phyloP scores from a whole-genome alignment of 2,888 invertebrate genomes.

The Acanthacorydalis orientalis region DNA sequence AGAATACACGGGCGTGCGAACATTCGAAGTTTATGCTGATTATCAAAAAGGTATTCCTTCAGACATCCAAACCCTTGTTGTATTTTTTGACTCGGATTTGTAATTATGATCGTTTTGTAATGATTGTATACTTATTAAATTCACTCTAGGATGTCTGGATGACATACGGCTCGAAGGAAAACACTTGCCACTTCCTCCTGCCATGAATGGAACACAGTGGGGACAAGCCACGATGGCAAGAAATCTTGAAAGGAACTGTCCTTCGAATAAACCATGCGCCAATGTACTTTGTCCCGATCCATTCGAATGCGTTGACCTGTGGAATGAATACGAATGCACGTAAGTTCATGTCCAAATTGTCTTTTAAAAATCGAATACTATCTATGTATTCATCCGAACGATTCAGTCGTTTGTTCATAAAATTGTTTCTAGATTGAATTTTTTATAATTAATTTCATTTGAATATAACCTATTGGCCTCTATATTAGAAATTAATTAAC shows the following conservation, averaged over 20 bases:
- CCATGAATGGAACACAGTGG: conserved; percentile 91
- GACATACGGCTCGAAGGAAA: conserved; percentile 84
- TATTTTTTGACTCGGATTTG: no score
- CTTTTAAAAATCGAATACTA: neutral
- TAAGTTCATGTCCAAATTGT: conserved; percentile 36
- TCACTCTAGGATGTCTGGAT: conserved; percentile 54
- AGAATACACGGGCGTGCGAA: conserved; percentile 83
- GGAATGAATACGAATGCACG: conserved; percentile 99
- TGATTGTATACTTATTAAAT: neutral
- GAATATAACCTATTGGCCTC: no score
- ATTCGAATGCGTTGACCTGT: conserved; percentile 88
- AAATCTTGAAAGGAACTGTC: conserved; percentile 82
- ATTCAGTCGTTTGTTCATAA: no score
- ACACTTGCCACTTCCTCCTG: conserved; percentile 83
- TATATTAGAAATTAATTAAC: no score
- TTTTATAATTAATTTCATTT: no score
- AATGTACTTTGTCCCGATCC: conserved; percentile 87
- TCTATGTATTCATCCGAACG: no score
- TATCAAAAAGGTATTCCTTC: conserved; percentile 64
- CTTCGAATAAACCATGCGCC: conserved; percentile 87
- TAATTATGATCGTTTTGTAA: neutral
- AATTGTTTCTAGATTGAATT: no score
- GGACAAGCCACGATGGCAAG: conserved; percentile 90
- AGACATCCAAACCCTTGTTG: no score
- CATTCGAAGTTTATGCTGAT: conserved; percentile 87